Percentiles rank a stretch among this genome's conserved stretches.
These are phyloP conservation scores for Actenoides lindsayi DNA, from an alignment of 2,113 vertebrate genomes.

Conservation along the genomic window DNA sequence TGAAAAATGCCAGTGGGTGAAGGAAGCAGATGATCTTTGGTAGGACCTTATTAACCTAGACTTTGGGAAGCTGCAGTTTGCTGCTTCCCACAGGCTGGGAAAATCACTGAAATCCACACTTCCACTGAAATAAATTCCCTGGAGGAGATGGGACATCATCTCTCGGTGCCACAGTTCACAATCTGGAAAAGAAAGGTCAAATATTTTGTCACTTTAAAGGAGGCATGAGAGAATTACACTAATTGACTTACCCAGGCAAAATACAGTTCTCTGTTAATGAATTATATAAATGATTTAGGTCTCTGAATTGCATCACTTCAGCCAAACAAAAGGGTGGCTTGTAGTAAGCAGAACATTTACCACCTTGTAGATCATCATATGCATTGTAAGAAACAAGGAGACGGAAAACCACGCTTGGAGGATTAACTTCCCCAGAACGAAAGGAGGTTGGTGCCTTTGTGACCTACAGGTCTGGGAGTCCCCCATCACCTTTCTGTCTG, in stretches of 20 bases:
- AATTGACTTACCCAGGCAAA: not conserved
- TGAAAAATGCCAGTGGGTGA: not conserved
- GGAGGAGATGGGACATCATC: not conserved
- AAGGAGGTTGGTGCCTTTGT: not conserved
- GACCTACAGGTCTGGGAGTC: fast-evolving
- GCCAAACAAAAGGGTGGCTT: not conserved
- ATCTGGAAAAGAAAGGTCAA: not conserved
- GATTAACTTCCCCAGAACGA: not conserved
- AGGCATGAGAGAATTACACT: not conserved
- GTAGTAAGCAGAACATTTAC: not conserved
- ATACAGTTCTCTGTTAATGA: not conserved
- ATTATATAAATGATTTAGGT: not conserved
- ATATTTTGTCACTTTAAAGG: not conserved
- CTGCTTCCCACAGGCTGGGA: not conserved
- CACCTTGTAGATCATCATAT: not conserved
- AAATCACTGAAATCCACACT: not conserved
- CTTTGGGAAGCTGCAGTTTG: not conserved
- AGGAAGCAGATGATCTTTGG: not conserved
- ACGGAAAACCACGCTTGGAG: not conserved
- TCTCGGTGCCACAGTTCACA: not conserved
- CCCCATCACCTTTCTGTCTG: not conserved
- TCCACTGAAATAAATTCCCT: not conserved
- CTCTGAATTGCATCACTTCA: not conserved
- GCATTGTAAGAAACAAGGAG: not conserved
- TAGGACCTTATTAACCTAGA: not conserved